A percentile compares a stretch with the other conserved stretches of the same genome.
These are phyloP conservation scores for Acronicta leporina DNA, from an alignment of 2,888 invertebrate genomes.

Conservation along the genomic window DNA sequence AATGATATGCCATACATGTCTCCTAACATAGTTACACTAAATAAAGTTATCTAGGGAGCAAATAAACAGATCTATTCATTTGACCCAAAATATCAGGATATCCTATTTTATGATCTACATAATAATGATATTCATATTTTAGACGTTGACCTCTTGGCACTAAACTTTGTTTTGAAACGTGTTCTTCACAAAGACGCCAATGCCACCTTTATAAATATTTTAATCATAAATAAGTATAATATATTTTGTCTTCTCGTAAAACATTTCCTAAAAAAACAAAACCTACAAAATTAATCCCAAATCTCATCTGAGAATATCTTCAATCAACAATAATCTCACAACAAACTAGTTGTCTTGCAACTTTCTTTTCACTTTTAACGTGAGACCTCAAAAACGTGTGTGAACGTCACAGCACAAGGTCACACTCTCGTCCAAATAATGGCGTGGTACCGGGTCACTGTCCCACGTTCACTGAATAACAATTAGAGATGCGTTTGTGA, in stretches of 20 bases:
- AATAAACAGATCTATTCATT: too few species aligned
- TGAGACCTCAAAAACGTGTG: conserved; percentile 33
- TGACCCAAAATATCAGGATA: too few species aligned
- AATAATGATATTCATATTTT: too few species aligned
- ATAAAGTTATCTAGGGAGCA: too few species aligned
- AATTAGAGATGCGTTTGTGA: conserved; percentile 49
- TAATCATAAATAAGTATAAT: neutral
- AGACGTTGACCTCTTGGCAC: too few species aligned
- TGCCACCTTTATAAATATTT: neutral
- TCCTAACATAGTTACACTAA: too few species aligned
- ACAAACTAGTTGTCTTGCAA: conserved; percentile 18
- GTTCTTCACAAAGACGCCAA: neutral
- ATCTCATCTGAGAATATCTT: neutral
- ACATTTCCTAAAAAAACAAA: neutral
- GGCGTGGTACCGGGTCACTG: conserved; percentile 44
- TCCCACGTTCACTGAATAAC: conserved; percentile 38
- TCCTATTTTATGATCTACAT: too few species aligned
- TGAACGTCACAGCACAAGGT: conserved; percentile 52
- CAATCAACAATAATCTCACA: neutral
- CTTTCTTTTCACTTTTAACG: conserved; percentile 57
- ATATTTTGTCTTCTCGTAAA: too few species aligned
- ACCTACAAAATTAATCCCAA: neutral
- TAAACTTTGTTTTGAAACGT: too few species aligned
- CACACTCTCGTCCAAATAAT: conserved; percentile 23
- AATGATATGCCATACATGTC: too few species aligned